Conservation (phyloP, 2,888 invertebrate genomes). For the Eremobia ochroleuca region DNA sequence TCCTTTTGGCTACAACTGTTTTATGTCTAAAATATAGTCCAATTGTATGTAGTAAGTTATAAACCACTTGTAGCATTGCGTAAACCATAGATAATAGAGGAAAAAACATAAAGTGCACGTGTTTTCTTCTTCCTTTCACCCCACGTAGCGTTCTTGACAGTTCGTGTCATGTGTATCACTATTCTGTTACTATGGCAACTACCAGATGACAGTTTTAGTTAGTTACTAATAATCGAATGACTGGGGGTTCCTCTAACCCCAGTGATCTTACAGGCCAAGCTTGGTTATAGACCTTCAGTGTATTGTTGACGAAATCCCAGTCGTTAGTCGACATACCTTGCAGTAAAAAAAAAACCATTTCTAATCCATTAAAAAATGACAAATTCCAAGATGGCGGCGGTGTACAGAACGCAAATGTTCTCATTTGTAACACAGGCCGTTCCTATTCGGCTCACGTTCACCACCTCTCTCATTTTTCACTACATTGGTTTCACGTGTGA, state of each 20-base stretch:
- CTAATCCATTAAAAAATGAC: slow-evolving; percentile 63
- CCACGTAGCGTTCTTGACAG: not conserved
- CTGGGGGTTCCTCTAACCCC: not conserved
- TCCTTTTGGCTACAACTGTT: not conserved
- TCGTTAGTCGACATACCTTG: not conserved
- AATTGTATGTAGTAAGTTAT: no score
- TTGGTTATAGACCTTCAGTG: fast-evolving
- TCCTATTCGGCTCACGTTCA: slow-evolving; percentile 86
- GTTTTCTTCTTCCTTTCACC: not conserved
- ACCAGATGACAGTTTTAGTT: not conserved
- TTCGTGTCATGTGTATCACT: not conserved
- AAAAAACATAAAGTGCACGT: not conserved
- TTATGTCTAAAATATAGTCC: not conserved
- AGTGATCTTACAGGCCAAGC: not conserved
- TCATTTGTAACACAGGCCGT: slow-evolving; percentile 84
- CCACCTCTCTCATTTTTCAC: slow-evolving; percentile 90
- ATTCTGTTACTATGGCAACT: not conserved
- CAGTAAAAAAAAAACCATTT: slow-evolving; percentile 4
- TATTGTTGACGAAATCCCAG: not conserved
- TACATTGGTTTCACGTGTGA: slow-evolving; percentile 91
- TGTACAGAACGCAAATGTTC: slow-evolving; percentile 80
- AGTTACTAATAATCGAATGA: not conserved
- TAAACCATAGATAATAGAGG: not conserved
- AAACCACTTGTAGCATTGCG: slow-evolving; percentile 3
- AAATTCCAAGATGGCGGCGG: slow-evolving; percentile 63